Evolutionary conservation across 2,888 invertebrate genomes (phyloP).

Genomic region (Megaustenia siamemsis): DNA sequence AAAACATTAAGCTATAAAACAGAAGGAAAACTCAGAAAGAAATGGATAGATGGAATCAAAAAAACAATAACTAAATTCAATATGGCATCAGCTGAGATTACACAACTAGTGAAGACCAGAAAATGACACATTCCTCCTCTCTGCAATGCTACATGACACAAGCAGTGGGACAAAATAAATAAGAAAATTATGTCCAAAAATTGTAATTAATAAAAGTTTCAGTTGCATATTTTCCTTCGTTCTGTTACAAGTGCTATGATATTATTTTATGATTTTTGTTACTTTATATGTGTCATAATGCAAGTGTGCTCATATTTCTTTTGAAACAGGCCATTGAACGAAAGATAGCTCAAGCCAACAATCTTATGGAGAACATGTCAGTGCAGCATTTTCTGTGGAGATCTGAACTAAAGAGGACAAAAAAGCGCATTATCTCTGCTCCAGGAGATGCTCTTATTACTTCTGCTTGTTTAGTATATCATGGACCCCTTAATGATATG

Average conservation of each 20-base stretch:
- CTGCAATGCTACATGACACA: too few relatives aligned
- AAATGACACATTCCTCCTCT: too few relatives aligned
- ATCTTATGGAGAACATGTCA: conserved; percentile 78
- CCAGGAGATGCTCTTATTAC: conserved; percentile 78
- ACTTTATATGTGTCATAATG: not conserved
- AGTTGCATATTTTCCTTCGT: not conserved
- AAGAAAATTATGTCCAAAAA: too few relatives aligned
- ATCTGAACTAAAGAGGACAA: conserved; percentile 72
- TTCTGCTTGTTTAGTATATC: conserved; percentile 76
- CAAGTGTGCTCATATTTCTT: not conserved
- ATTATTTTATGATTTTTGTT: not conserved
- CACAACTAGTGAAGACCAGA: too few relatives aligned
- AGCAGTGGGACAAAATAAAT: too few relatives aligned
- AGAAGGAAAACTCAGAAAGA: too few relatives aligned
- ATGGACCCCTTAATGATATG: conserved; percentile 77
- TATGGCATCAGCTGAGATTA: too few relatives aligned
- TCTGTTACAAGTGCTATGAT: not conserved
- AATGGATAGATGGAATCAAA: too few relatives aligned
- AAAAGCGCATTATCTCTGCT: conserved; percentile 70
- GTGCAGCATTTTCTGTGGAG: conserved; percentile 77
- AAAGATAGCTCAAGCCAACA: conserved; percentile 73
- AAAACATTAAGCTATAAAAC: too few relatives aligned
- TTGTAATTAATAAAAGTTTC: too few relatives aligned
- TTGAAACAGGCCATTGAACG: conserved; percentile 72
- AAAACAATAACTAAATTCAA: too few relatives aligned